These are phyloP conservation scores for Euthynnus affinis DNA, from an alignment of 2,797 vertebrate genomes.

Conservation along the genomic window DNA sequence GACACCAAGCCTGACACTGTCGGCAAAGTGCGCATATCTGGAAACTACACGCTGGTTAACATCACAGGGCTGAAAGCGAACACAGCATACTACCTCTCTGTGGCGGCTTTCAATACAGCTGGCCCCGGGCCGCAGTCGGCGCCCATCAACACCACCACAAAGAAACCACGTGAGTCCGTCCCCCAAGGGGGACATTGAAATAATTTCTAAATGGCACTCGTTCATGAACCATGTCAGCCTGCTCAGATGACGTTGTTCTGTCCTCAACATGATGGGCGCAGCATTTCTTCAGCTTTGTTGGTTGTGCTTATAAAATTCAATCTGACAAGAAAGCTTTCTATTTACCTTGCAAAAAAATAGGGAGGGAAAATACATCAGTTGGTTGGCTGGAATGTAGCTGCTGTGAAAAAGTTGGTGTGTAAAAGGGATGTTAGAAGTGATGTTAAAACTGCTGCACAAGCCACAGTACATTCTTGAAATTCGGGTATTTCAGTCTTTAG, in stretches of 20 bases:
- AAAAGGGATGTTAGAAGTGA: neutral
- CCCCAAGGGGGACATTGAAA: slow-evolving; percentile 4
- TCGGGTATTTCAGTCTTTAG: neutral
- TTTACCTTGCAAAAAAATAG: neutral
- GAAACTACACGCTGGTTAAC: slow-evolving; percentile 90
- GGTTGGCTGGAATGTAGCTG: slow-evolving; percentile 1
- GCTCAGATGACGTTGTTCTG: neutral
- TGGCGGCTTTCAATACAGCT: slow-evolving; percentile 94
- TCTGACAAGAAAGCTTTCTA: slow-evolving; percentile 39
- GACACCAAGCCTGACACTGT: slow-evolving; percentile 92
- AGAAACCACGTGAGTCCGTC: slow-evolving; percentile 92
- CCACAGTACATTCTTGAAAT: neutral
- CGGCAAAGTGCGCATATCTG: slow-evolving; percentile 90
- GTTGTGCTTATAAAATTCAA: slow-evolving; percentile 16
- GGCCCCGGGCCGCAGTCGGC: slow-evolving; percentile 91
- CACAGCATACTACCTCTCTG: slow-evolving; percentile 90
- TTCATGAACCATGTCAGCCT: slow-evolving; percentile 19
- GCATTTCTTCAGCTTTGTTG: slow-evolving; percentile 28
- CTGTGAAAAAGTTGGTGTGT: slow-evolving; percentile 12
- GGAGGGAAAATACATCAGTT: neutral
- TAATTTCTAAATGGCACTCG: slow-evolving; percentile 20
- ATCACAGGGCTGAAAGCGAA: slow-evolving; percentile 91
- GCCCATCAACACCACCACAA: slow-evolving; percentile 94
- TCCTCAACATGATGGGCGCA: slow-evolving; percentile 34
- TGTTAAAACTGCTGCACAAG: slow-evolving; percentile 5